phyloP scores from a whole-genome alignment of 2,797 vertebrate genomes.

The Tauraco hartlaubi region DNA sequence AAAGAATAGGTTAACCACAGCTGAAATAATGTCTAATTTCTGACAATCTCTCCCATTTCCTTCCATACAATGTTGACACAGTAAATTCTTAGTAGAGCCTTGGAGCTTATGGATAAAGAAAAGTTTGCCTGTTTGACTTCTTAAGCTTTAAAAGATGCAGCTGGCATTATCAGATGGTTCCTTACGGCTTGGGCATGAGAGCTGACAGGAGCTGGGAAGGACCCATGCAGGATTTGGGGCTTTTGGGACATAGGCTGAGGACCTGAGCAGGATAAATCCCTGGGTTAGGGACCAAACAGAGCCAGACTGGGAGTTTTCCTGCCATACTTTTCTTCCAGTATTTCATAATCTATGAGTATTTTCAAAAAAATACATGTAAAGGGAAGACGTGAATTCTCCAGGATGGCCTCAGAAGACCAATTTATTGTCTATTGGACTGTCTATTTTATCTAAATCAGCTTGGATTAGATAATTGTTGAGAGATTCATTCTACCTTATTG shows the following conservation, averaged over 20 bases:
- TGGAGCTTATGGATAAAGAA: neutral
- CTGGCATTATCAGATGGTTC: neutral
- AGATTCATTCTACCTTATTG: neutral
- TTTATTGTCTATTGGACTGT: neutral
- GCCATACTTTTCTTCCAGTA: neutral
- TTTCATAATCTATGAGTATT: neutral
- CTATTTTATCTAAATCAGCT: neutral
- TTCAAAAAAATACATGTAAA: neutral
- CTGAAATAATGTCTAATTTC: neutral
- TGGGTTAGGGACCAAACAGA: neutral
- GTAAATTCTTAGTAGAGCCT: neutral
- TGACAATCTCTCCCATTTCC: neutral
- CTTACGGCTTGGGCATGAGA: neutral
- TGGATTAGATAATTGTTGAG: neutral
- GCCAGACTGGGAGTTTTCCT: neutral
- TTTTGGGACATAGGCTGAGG: neutral
- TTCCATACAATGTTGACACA: fast-evolving
- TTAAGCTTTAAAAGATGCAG: neutral
- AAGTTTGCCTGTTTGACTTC: neutral
- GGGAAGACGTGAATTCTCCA: neutral
- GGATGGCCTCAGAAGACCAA: neutral
- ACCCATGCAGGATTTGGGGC: neutral
- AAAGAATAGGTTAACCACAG: neutral
- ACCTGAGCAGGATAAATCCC: neutral
- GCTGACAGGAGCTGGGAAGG: neutral